Base-by-base conservation (phyloP, 1,140 invertebrate species). In the Muscidifurax raptorellus region DNA sequence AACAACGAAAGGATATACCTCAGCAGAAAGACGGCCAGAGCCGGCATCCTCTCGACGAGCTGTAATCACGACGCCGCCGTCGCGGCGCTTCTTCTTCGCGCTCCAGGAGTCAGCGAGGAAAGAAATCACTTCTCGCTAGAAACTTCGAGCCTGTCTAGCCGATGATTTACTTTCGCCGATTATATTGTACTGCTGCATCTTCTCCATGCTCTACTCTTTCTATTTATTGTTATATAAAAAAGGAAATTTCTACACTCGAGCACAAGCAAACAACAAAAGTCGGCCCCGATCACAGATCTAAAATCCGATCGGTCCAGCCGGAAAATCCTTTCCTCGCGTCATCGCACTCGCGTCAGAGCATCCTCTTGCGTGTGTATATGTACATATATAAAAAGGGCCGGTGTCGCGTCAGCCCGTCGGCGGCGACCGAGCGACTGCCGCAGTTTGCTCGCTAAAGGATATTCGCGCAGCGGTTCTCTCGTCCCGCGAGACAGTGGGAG, bases 1-100 rank as follows among this genome's bases (percentile, higher is more conserved):
- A 52, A 18, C 18, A 15, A 52, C 6, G 52, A 59, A 59, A 59
- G 27, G 66, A 25, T 85, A 85, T 85, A 85, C 84, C 84, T 85
- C 66, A 78, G 47, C 30, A 85, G 13, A 27, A 85, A 40, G 3
- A 82, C 44, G 64, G 76, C 72, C 25, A 85, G 80, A 40, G 80
- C 84, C 30, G 84, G 84, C 84, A 85, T 85, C 47, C 25, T 85
- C 30, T 15, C 5, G 15, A 66, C 22, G 36, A 25, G 36, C 25
- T 69, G 9, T 40, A 40, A 10, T 40, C 36, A 40, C 36, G 36
- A 40, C 36, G 36, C 9, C 36, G 36, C 36, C 36, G 36, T 40
- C 36, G 36, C 7, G 36, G 36, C 36, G 36, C 36, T 40, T 40
- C 36, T 77, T 77, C 47, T 59, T 59, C 27, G 27, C 18, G 47